These are phyloP conservation scores for Caenorhabditis latens DNA, from an alignment of 1,140 invertebrate species.

Conservation along the genomic window DNA sequence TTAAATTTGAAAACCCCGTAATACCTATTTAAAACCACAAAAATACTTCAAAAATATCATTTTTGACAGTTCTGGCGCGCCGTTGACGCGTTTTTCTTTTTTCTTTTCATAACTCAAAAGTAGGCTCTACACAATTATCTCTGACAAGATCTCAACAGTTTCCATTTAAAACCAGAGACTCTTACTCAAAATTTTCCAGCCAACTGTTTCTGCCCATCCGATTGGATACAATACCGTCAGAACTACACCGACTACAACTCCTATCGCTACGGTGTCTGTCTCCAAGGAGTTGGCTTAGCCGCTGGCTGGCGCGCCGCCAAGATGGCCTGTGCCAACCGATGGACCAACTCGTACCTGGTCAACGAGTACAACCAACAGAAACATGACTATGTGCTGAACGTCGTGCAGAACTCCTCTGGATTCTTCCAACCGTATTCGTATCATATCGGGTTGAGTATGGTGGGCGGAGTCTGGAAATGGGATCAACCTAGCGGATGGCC, in stretches of 20 bases:
- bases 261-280: not conserved
- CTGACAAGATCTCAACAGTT: no score
- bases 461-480: not conserved
- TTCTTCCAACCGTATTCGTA: not conserved
- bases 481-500: not conserved
- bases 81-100: no score
- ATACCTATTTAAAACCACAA: no score
- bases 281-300: not conserved
- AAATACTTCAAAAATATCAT: not conserved
- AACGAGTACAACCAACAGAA: not conserved
- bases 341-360: not conserved
- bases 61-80: no score
- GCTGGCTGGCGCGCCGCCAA: not conserved
- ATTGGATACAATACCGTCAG: not conserved
- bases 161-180: no score
- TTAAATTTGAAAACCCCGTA: no score
- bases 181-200: not conserved
- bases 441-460: not conserved
- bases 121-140: no score
- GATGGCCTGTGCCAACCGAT: not conserved
- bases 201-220: conserved; percentile 23
- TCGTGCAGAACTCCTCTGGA: not conserved
- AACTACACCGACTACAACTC: not conserved
- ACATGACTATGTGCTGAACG: not conserved
- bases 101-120: no score